These are phyloP conservation scores for Sebastes trivittatus DNA, from an alignment of 2,797 vertebrate genomes.

Conservation along the genomic window DNA sequence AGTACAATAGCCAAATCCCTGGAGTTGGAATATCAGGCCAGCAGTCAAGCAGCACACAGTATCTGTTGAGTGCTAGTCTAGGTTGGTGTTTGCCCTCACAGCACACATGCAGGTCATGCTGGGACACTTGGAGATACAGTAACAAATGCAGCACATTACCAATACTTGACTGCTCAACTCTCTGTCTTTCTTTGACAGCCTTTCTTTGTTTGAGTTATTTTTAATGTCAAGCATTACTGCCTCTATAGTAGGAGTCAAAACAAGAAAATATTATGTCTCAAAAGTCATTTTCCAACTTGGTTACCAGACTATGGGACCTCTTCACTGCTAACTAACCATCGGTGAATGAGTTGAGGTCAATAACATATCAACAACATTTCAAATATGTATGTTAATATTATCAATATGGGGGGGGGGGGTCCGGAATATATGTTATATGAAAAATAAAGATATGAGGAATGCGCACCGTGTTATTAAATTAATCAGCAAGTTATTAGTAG, in stretches of 20 bases:
- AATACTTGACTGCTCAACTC: not conserved
- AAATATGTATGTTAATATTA: too few relatives aligned
- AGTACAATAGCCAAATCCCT: conserved; percentile 43
- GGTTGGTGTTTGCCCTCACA: conserved; percentile 1
- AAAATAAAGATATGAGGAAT: too few relatives aligned
- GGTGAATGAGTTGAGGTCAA: not conserved
- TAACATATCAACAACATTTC: not conserved
- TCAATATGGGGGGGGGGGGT: too few relatives aligned
- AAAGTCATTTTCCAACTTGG: not conserved
- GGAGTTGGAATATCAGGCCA: conserved; percentile 30
- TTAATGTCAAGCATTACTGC: not conserved
- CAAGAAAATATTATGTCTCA: not conserved
- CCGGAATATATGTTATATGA: too few relatives aligned
- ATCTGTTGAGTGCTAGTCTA: conserved; percentile 16
- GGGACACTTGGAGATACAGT: not conserved
- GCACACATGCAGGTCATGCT: not conserved
- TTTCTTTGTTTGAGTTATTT: not conserved
- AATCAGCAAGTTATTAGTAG: too few relatives aligned
- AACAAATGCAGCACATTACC: not conserved
- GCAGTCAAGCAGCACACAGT: conserved; percentile 28
- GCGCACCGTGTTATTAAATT: too few relatives aligned
- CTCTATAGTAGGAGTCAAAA: not conserved
- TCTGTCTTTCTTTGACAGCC: not conserved
- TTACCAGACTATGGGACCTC: not conserved
- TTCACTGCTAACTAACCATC: not conserved